A percentile compares a stretch with the other conserved stretches of the same genome.
Evolutionary conservation across 2,888 invertebrate genomes (phyloP).

Genomic region (Lepidonotus clava): DNA sequence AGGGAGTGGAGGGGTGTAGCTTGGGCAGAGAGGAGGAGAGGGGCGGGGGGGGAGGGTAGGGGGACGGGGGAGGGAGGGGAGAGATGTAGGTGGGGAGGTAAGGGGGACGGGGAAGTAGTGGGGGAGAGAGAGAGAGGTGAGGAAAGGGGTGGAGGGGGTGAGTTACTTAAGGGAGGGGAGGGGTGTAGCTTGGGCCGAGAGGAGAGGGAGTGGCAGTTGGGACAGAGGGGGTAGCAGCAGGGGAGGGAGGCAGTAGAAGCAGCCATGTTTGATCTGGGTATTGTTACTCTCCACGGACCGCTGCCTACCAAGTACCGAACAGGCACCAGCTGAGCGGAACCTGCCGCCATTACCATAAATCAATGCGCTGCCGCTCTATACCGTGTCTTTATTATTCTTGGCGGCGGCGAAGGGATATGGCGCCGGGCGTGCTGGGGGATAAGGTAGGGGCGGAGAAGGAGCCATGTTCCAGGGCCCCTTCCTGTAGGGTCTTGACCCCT

Average conservation of each 20-base stretch:
- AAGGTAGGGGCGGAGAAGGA: too few species aligned
- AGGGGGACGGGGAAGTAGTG: background rate
- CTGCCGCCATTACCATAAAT: too few species aligned
- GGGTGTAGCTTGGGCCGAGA: background rate
- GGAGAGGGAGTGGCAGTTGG: background rate
- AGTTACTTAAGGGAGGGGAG: background rate
- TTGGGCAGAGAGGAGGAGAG: background rate
- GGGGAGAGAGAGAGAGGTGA: background rate
- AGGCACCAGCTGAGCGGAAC: too few species aligned
- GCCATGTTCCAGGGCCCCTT: too few species aligned
- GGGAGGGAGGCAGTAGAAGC: background rate
- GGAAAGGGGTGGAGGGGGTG: background rate
- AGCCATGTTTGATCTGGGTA: background rate
- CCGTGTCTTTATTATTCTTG: too few species aligned
- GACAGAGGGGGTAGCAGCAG: background rate
- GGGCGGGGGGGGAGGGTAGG: background rate
- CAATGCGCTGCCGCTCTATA: too few species aligned
- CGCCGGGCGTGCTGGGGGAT: too few species aligned
- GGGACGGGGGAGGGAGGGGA: background rate
- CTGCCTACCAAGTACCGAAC: too few species aligned
- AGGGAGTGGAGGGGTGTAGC: background rate
- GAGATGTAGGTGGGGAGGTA: background rate
- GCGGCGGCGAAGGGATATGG: too few species aligned
- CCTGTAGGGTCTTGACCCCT: too few species aligned
- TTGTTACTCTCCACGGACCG: too few species aligned